These are phyloP conservation scores for Pavo muticus DNA, from an alignment of 2,113 vertebrate genomes.

Conservation along the genomic window DNA sequence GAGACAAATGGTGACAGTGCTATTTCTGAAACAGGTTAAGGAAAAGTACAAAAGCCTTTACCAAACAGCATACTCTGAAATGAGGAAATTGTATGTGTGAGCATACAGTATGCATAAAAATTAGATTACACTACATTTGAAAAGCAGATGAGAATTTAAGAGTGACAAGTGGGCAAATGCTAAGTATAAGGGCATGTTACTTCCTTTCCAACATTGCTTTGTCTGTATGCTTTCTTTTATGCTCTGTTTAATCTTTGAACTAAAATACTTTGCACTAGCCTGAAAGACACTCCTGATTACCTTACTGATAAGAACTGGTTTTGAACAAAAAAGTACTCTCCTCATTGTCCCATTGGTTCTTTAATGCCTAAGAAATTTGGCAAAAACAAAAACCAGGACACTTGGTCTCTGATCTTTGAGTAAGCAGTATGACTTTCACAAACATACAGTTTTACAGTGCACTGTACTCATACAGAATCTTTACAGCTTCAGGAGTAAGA, in stretches of 20 bases:
- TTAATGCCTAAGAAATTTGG: background rate
- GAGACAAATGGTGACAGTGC: slow-evolving; percentile 57
- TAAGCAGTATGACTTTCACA: background rate
- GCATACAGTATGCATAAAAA: slow-evolving; percentile 69
- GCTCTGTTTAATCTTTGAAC: slow-evolving; percentile 47
- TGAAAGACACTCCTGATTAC: slow-evolving; percentile 25
- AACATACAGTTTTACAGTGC: background rate
- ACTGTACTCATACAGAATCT: background rate
- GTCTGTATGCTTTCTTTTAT: slow-evolving; percentile 45
- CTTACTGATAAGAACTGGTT: background rate
- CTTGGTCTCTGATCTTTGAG: background rate
- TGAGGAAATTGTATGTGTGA: slow-evolving; percentile 57
- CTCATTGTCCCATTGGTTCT: background rate
- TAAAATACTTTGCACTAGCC: slow-evolving; percentile 1
- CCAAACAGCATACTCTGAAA: slow-evolving; percentile 43
- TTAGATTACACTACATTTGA: slow-evolving; percentile 69
- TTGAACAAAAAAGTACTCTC: background rate
- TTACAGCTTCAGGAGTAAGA: background rate
- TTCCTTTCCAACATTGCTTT: slow-evolving; percentile 58
- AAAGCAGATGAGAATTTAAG: slow-evolving; percentile 70
- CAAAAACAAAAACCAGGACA: background rate
- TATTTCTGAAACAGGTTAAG: slow-evolving; percentile 71
- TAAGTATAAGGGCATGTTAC: slow-evolving; percentile 68
- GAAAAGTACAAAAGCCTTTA: slow-evolving; percentile 57
- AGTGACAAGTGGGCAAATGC: slow-evolving; percentile 68